A percentile compares a stretch with the other conserved stretches of the same genome.
These are phyloP conservation scores for Carassius gibelio DNA, from an alignment of 2,113 vertebrate genomes.

Conservation along the genomic window DNA sequence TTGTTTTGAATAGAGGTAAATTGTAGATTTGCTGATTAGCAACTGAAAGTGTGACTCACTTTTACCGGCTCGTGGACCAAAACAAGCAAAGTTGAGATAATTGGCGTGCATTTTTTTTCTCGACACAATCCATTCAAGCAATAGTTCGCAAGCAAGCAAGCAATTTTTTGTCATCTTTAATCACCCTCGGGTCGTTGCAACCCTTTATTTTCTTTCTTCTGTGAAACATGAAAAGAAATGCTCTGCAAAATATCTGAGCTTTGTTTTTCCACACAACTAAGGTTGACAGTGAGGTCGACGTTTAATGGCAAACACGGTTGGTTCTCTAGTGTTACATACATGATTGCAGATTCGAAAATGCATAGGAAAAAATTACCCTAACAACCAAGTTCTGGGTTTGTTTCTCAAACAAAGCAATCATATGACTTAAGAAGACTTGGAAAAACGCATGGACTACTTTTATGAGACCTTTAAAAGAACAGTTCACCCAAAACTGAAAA, in stretches of 20 bases:
- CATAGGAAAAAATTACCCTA: not conserved
- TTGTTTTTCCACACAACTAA: not conserved
- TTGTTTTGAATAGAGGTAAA: conserved; percentile 13
- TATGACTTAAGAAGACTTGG: not conserved
- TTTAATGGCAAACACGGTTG: not conserved
- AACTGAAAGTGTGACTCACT: conserved; percentile 16
- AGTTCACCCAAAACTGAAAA: not conserved
- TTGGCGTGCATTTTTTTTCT: not conserved
- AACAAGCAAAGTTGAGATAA: conserved; percentile 41
- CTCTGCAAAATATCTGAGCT: not conserved
- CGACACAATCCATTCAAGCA: not conserved
- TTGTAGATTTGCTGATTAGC: conserved; percentile 23
- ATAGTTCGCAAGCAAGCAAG: not conserved
- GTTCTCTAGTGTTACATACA: not conserved
- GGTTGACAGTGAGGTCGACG: not conserved
- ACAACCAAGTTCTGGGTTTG: not conserved
- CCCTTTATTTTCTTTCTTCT: not conserved
- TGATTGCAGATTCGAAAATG: not conserved
- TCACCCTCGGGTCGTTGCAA: not conserved
- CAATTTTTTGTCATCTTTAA: not conserved
- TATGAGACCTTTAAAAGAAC: not conserved
- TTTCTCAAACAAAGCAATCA: not conserved
- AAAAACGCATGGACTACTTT: not conserved
- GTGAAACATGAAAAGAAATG: not conserved
- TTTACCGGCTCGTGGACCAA: conserved; percentile 19